Conservation (phyloP, 2,888 invertebrate species). For the Lasioglossum figueresi region DNA sequence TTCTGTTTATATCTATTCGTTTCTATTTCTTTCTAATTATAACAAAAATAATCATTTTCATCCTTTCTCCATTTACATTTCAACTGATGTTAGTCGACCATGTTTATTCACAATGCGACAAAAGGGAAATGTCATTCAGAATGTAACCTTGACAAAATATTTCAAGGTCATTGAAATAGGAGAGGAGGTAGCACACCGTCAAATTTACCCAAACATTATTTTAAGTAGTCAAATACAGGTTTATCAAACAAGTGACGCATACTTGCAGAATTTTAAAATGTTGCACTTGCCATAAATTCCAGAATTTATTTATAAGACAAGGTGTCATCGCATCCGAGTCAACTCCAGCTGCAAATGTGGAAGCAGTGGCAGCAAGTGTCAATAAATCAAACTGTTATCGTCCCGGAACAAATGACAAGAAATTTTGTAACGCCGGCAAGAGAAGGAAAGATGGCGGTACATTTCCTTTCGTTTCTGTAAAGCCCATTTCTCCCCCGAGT, state of each 20-base stretch:
- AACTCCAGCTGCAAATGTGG: background rate
- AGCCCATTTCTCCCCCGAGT: conserved; percentile 9
- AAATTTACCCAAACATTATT: no score
- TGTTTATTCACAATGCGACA: background rate
- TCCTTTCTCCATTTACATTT: background rate
- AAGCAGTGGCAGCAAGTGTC: background rate
- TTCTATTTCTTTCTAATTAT: no score
- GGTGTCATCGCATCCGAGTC: background rate
- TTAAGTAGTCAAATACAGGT: no score
- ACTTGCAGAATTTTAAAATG: background rate
- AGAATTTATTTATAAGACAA: background rate
- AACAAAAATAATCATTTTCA: background rate
- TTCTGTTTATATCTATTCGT: no score
- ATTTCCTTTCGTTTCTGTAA: conserved; percentile 19
- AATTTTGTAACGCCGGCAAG: background rate
- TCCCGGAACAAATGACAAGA: background rate
- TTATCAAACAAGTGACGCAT: background rate
- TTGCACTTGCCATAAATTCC: background rate
- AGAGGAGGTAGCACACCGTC: no score
- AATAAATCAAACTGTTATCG: background rate
- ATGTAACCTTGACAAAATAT: no score
- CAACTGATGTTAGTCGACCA: background rate
- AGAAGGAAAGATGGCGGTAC: background rate
- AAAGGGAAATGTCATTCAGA: no score
- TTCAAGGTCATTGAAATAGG: no score